These are phyloP conservation scores for Leptobrachium leishanense DNA, from an alignment of 2,113 vertebrate species.

Conservation along the genomic window DNA sequence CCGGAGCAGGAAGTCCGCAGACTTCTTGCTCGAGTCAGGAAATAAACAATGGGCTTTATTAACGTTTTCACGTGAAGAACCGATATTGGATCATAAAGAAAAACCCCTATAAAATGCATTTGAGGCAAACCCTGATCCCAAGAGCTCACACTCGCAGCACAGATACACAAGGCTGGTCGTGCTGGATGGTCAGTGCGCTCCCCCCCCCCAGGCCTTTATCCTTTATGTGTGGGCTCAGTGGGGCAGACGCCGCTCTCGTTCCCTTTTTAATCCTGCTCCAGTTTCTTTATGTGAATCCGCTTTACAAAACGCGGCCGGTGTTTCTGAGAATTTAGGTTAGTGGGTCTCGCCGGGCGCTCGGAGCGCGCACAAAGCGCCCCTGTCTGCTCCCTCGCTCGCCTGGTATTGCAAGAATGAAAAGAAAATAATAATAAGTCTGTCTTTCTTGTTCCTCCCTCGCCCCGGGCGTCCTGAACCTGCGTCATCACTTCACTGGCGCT, in stretches of 20 bases:
- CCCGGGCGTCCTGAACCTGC: neutral
- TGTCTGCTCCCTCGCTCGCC: slow-evolving; percentile 42
- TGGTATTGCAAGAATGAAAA: slow-evolving; percentile 13
- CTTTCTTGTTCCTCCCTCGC: neutral
- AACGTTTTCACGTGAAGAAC: too few relatives aligned
- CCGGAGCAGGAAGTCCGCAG: too few relatives aligned
- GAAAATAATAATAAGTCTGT: neutral
- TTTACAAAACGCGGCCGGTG: slow-evolving; percentile 52
- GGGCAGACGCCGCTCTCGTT: neutral
- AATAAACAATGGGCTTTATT: too few relatives aligned
- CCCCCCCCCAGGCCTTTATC: too few relatives aligned
- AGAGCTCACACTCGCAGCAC: too few relatives aligned
- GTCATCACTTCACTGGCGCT: neutral
- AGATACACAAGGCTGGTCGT: too few relatives aligned
- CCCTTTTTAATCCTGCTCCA: neutral
- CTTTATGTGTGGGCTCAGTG: neutral
- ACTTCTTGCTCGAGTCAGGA: too few relatives aligned
- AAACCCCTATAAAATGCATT: too few relatives aligned
- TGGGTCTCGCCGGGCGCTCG: slow-evolving; percentile 53
- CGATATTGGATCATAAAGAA: too few relatives aligned
- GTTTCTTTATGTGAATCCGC: slow-evolving; percentile 43
- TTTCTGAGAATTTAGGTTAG: slow-evolving; percentile 60
- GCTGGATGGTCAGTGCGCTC: too few relatives aligned
- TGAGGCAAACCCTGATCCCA: too few relatives aligned
- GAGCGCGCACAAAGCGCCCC: slow-evolving; percentile 22